Conservation (phyloP, 1,140 invertebrate genomes). For the Notospermus geniculatus region DNA sequence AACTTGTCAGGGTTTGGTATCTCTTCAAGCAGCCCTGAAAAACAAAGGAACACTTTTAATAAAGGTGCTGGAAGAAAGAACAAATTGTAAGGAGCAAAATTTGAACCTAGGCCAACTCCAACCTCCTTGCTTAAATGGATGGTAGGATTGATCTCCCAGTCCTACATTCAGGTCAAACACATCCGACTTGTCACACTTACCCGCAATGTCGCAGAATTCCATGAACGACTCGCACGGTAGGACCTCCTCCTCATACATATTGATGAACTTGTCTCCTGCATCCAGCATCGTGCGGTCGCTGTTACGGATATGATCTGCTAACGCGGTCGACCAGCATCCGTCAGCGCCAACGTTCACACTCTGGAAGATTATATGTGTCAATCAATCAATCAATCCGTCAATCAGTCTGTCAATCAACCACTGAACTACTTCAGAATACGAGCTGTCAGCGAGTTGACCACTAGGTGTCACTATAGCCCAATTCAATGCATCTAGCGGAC, state of each 20-base stretch:
- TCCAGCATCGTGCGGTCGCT: conserved; percentile 89
- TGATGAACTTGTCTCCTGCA: conserved; percentile 74
- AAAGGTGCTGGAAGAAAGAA: no score
- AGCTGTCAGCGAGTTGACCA: no score
- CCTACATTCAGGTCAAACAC: no score
- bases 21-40: conserved; percentile 66
- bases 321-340: conserved; percentile 79
- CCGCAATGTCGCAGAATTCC: conserved; percentile 83
- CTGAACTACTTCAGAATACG: no score
- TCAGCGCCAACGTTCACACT: conserved; percentile 63
- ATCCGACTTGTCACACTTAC: conserved; percentile 42
- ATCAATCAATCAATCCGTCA: no score
- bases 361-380: conserved; percentile 60
- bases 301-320: conserved; percentile 90
- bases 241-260: conserved; percentile 82
- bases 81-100: no score
- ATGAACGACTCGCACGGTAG: conserved; percentile 83
- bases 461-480: no score
- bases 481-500: no score
- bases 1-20: conserved; percentile 63
- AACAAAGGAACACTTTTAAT: conserved; percentile 19
- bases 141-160: no score
- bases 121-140: no score
- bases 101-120: no score
- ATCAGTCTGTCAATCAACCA: no score